Evolutionary conservation across 2,888 invertebrate genomes (phyloP), one percentile per base, ranked within the genome.

Genomic region (Caenorhabditis drosophilae): DNA sequence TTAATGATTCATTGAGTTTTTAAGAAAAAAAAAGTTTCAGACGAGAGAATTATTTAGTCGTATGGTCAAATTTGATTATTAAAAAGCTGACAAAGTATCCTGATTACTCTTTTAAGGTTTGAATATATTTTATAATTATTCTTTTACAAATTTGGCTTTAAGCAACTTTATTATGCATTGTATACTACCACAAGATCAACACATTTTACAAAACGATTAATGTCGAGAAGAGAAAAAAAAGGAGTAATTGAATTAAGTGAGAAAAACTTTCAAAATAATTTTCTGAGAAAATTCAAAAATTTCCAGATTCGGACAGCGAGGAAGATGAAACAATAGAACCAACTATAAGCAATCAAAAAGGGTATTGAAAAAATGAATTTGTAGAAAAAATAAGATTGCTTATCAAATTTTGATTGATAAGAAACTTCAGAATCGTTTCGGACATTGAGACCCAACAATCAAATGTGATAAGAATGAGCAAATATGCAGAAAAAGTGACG

Each of bases 51-150:
- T 73, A 70, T 26, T 51, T 73, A 4, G 60, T 73, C 31, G 81
- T 81, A 0, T 79, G 77, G 77, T 59, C 69, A 50, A 79, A 78
- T 53, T 48, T 81, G 41, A 67, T 81, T 16, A 60, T 51, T 36
- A 74, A 77, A 36, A 76, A 74, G 44, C 68, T 67, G 20, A 71
- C 70, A 3, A 71, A 67, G 22, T 74, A 78, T 50, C 72, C 75
- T 2, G 60, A 77, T 38, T 67, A 74, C 47, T 71, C 73, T 7
- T 81, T 67, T 57, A 75, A 76, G 63, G 80, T 77, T 42, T n/a
- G n/a, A n/a, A n/a, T n/a, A n/a, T 15, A 44, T 15, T 25, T 41
- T 11, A 40, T 40, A 12, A 34, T 34, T 27, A 18, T 23, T 6
- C 9, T 41, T 22, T 18, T 23, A 18, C 18, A 31, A 9, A 27